Evolutionary conservation across 2,113 vertebrate genomes (phyloP), one percentile per base, ranked within the genome.

Genomic region (Loxodonta africana): DNA sequence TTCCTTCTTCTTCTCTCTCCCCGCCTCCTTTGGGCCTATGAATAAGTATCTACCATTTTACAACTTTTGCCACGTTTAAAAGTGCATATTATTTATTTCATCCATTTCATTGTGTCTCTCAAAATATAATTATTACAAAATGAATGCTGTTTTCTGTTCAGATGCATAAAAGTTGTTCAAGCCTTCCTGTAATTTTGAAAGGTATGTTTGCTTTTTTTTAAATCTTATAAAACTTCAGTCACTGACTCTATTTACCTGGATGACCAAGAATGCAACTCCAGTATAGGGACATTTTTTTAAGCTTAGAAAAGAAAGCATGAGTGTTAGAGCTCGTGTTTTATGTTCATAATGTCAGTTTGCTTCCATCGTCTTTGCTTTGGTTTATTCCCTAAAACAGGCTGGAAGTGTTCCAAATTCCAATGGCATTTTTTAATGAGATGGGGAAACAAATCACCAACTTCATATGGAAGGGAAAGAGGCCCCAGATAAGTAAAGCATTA

Each of bases 291-390:
- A 77, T 87, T 90, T 94, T 37, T 96, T 23, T 26, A 91, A 8
- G 25, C 46, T 69, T 93, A 65, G 44, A 41, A 84, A 94, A 83
- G 4, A 83, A 95, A 88, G 28, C 7, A 18, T 3, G 41, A 77
- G 23, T 83, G 62, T 92, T 80, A 69, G 14, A 62, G 18, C 63
- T 1, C 4, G 23, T 83, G 86, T 67, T 95, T 95, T 67, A 30
- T 77, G 95, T 51, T 97, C 51, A 77, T 4, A 83, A 37, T 53
- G n/a, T 95, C 69, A 65, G 89, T 44, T 76, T 83, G 76, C 15
- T 48, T 81, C 12, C 26, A 91, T 94, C 76, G 86, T 95, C 63
- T 91, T 95, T 93, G 69, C 33, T 88, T 88, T 92, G 76, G 63
- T 83, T 95, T 93, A 94, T 93, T 93, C 26, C 12, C 11, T 95